Conservation (phyloP, 2,888 invertebrate species). For the Callimorpha dominula region DNA sequence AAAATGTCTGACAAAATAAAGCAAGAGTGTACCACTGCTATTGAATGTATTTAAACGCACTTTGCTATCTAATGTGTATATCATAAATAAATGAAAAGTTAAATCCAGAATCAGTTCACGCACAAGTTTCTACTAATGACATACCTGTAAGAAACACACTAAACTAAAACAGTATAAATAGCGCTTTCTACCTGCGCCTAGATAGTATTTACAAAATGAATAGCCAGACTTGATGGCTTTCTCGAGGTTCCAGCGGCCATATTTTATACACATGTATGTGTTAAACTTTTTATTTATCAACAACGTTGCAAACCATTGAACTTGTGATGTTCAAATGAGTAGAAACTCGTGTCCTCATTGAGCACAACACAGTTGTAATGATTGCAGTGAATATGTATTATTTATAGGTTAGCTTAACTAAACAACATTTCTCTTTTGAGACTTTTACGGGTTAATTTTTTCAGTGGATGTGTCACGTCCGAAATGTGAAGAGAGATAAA, state of each 20-base stretch:
- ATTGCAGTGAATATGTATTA: not conserved
- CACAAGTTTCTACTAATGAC: no score
- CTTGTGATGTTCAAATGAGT: not conserved
- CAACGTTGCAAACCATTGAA: not conserved
- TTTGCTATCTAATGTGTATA: no score
- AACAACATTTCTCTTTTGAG: not conserved
- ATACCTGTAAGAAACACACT: no score
- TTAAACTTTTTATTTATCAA: not conserved
- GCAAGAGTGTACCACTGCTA: no score
- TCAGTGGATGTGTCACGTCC: no score
- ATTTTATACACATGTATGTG: not conserved
- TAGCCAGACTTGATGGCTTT: not conserved
- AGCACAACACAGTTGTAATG: not conserved
- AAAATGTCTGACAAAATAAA: no score
- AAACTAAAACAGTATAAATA: not conserved
- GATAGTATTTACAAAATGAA: not conserved
- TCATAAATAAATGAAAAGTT: no score
- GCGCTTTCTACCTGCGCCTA: not conserved
- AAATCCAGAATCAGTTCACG: no score
- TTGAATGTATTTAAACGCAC: no score
- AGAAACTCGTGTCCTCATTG: constrained; percentile 7
- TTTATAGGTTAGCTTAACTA: not conserved
- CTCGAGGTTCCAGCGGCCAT: not conserved
- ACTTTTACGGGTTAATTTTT: no score
- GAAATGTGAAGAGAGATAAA: no score